Percentiles rank a stretch among this genome's conserved stretches.
Evolutionary conservation across 2,113 vertebrate genomes (phyloP).

Genomic region (Nanorana parkeri): DNA sequence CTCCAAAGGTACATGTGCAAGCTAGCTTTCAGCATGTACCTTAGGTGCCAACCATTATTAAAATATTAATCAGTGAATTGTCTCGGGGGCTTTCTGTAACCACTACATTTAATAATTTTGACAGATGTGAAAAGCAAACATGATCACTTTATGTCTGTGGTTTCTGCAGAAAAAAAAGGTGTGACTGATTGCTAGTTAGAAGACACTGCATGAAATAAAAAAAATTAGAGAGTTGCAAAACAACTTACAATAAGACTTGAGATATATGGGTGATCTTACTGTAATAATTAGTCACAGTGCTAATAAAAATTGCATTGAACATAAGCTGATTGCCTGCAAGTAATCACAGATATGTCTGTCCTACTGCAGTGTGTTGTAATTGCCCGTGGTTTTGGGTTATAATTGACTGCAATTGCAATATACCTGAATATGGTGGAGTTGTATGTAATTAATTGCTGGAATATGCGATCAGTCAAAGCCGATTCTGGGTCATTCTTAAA

Average conservation of each 20-base stretch:
- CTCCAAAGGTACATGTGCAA: slow-evolving; percentile 60
- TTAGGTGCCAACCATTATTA: slow-evolving; percentile 71
- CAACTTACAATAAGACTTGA: background rate
- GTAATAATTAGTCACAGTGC: no score
- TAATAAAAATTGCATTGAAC: no score
- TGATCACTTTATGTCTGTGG: slow-evolving; percentile 61
- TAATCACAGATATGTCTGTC: no score
- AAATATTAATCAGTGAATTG: slow-evolving; percentile 68
- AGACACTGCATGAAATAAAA: slow-evolving; percentile 1
- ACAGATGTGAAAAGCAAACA: slow-evolving; percentile 74
- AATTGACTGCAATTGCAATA: no score
- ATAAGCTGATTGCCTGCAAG: no score
- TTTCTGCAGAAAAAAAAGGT: slow-evolving; percentile 72
- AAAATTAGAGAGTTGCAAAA: background rate
- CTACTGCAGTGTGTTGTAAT: no score
- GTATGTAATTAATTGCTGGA: no score
- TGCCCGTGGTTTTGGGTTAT: no score
- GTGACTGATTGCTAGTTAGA: slow-evolving; percentile 68
- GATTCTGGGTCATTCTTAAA: no score
- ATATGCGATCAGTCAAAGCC: no score
- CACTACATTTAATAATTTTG: slow-evolving; percentile 67
- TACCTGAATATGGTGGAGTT: no score
- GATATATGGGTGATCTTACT: no score
- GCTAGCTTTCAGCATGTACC: slow-evolving; percentile 58
- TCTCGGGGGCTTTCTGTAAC: slow-evolving; percentile 64